Evolutionary conservation across 2,797 vertebrate genomes (phyloP).

Genomic region (Crocodylus rhombifer): DNA sequence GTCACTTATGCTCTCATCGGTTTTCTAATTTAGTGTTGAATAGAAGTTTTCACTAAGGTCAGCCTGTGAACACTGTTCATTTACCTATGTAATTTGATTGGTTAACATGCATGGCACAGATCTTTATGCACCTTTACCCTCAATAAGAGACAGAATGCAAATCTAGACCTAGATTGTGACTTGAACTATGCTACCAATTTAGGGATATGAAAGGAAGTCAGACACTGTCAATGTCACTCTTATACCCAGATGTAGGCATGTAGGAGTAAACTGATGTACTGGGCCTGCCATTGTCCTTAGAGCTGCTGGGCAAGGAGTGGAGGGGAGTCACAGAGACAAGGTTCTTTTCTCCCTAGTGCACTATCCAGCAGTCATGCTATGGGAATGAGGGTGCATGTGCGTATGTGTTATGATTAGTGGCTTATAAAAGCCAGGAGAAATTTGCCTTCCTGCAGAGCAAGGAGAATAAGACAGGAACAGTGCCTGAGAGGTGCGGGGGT

Average conservation of each 20-base stretch:
- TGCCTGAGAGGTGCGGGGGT: too few relatives aligned
- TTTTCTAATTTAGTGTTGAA: neutral
- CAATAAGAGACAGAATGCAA: too few relatives aligned
- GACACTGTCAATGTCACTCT: neutral
- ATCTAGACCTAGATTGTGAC: neutral
- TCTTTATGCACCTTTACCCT: neutral
- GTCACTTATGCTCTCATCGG: too few relatives aligned
- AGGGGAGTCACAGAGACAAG: neutral
- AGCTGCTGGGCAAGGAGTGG: neutral
- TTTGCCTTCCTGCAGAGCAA: neutral
- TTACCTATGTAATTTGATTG: neutral
- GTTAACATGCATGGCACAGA: neutral
- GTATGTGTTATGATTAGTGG: too few relatives aligned
- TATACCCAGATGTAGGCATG: neutral
- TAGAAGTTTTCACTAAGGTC: neutral
- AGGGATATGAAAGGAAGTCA: neutral
- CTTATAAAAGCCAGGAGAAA: neutral
- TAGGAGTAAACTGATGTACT: neutral
- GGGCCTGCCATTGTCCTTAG: neutral
- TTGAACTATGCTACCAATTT: too few relatives aligned
- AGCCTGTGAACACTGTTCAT: neutral
- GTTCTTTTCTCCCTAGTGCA: fast-evolving
- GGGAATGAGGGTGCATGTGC: too few relatives aligned
- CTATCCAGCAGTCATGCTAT: too few relatives aligned
- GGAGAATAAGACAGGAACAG: neutral